Percentiles rank a stretch among this genome's conserved stretches.
These are phyloP conservation scores for Drosophila ohnishii DNA, from an alignment of 1,140 invertebrate species.

Conservation along the genomic window DNA sequence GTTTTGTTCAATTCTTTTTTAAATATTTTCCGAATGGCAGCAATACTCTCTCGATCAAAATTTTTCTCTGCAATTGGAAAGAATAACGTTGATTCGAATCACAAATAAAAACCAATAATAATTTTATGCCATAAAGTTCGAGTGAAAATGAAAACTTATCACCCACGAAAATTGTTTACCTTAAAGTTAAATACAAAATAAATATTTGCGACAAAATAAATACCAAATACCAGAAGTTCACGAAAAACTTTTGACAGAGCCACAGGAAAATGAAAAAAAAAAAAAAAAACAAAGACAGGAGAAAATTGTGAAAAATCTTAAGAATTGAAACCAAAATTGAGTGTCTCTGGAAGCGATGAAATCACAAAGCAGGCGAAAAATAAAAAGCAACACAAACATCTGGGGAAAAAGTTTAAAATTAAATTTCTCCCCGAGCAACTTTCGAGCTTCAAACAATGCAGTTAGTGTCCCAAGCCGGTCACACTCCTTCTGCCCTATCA, in stretches of 20 bases:
- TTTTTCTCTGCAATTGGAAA: neutral
- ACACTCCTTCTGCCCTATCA: conserved; percentile 39
- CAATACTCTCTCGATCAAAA: neutral
- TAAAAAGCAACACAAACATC: conserved; percentile 46
- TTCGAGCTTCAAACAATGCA: conserved; percentile 48
- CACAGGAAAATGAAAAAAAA: neutral
- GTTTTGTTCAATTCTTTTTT: no score
- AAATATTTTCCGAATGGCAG: no score
- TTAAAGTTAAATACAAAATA: conserved; percentile 57
- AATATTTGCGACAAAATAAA: conserved; percentile 63
- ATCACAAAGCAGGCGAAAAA: conserved; percentile 44
- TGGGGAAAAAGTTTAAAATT: conserved; percentile 67
- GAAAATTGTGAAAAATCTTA: conserved; percentile 45
- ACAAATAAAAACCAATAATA: conserved; percentile 44
- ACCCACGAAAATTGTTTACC: conserved; percentile 42
- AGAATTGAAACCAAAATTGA: conserved; percentile 70
- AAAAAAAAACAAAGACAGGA: conserved; percentile 7
- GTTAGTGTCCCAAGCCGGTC: conserved; percentile 16
- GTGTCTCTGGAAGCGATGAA: conserved; percentile 48
- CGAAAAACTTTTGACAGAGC: conserved; percentile 37
- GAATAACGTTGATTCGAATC: neutral
- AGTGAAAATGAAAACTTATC: conserved; percentile 16
- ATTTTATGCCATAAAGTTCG: conserved; percentile 38
- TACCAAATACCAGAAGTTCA: conserved; percentile 45
- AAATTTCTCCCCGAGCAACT: conserved; percentile 47